A percentile compares a stretch with the other conserved stretches of the same genome.
Conservation (phyloP, 2,888 invertebrate species). For the Nomada lathburiana region DNA sequence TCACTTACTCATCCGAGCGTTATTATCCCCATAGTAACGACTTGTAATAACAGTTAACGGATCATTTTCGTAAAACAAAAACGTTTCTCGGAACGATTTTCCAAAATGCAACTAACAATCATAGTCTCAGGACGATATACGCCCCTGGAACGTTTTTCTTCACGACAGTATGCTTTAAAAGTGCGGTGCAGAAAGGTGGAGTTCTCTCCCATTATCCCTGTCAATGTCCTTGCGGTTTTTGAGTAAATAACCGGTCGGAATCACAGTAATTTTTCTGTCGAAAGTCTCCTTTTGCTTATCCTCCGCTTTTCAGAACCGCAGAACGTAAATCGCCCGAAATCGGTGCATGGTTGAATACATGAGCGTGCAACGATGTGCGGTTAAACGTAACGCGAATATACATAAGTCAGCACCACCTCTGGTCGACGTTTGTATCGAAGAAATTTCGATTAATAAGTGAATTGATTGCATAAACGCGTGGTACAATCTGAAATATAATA, state of each 20-base stretch:
- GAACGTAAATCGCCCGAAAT: constrained; percentile 37
- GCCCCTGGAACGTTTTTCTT: constrained; percentile 25
- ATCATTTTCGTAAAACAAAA: background rate
- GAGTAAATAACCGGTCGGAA: constrained; percentile 70
- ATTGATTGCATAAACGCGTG: background rate
- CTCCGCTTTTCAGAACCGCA: constrained; percentile 56
- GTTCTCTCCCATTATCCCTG: constrained; percentile 69
- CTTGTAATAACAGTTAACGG: constrained; percentile 19
- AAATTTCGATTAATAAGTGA: background rate
- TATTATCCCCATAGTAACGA: background rate
- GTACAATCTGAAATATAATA: background rate
- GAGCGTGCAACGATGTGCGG: constrained; percentile 3
- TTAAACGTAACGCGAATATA: background rate
- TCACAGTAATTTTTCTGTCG: constrained; percentile 66
- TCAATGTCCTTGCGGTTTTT: constrained; percentile 69
- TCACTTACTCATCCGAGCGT: background rate
- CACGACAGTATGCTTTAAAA: constrained; percentile 20
- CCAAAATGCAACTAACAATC: constrained; percentile 15
- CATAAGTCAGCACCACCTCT: too few relatives aligned
- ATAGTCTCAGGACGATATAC: background rate
- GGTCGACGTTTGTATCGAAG: background rate
- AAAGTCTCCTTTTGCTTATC: constrained; percentile 32
- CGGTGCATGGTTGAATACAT: constrained; percentile 2
- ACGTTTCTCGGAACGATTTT: constrained; percentile 14
- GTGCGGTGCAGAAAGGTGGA: constrained; percentile 38